Evolutionary conservation across 2,888 invertebrate species (phyloP).

Genomic region (Trichopoda pennipes): DNA sequence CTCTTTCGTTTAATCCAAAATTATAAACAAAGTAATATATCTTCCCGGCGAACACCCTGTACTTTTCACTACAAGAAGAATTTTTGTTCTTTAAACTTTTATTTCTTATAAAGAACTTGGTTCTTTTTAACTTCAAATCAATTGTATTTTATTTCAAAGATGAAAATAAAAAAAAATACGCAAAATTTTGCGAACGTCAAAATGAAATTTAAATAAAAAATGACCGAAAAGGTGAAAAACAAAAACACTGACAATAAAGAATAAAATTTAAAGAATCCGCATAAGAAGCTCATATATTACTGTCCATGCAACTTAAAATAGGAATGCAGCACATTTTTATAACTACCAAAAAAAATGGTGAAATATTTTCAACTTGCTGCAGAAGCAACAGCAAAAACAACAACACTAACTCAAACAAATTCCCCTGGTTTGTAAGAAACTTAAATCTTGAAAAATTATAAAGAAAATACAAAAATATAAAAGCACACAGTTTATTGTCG

Average conservation of each 20-base stretch:
- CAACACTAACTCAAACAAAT: slow-evolving; percentile 48
- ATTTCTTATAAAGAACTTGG: too few relatives aligned
- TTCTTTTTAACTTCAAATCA: too few relatives aligned
- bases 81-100: too few relatives aligned
- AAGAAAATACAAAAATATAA: slow-evolving; percentile 5
- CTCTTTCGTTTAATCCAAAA: too few relatives aligned
- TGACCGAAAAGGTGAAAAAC: neutral
- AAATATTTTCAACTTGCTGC: slow-evolving; percentile 25
- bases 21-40: too few relatives aligned
- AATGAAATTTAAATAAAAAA: slow-evolving; percentile 2
- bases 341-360: slow-evolving; percentile 19
- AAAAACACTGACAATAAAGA: slow-evolving; percentile 24
- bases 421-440: slow-evolving; percentile 34
- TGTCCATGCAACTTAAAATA: slow-evolving; percentile 37
- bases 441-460: slow-evolving; percentile 14
- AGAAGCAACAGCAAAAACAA: slow-evolving; percentile 23
- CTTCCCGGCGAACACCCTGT: too few relatives aligned
- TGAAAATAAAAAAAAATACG: neutral
- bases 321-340: slow-evolving; percentile 46
- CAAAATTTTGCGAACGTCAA: neutral
- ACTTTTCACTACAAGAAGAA: too few relatives aligned
- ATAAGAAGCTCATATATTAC: slow-evolving; percentile 50
- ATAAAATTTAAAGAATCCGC: slow-evolving; percentile 36
- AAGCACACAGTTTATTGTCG: neutral
- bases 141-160: neutral